Evolutionary conservation across 2,113 vertebrate species (phyloP), one percentile per base, ranked within the genome.

Genomic region (Catharus bicknelli): DNA sequence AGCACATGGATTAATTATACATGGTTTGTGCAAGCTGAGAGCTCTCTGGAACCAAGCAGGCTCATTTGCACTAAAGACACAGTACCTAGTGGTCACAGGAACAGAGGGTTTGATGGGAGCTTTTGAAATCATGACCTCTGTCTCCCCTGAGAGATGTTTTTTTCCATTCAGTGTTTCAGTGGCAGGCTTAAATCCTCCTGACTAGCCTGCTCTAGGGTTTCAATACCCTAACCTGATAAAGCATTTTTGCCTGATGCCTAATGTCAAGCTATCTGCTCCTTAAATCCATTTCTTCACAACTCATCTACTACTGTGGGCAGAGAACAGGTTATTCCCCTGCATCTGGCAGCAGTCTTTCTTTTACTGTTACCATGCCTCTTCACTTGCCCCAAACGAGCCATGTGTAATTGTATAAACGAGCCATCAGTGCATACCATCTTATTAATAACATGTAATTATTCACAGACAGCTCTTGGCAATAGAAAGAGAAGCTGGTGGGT

Each of bases 61-160:
- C 61, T 94, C 47, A 30, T 58, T 38, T 84, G 43, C 3, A 5
- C 89, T 69, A 30, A 66, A 74, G 62, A 91, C 50, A 78, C 21
- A 45, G 50, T 42, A 57, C 40, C 83, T 11, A 21, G 16, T n/a
- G 63, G n/a, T 69, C 87, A 94, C 85, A 58, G 47, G 62, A 91
- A 58, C 70, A 45, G 59, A 62, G 26, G 29, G 30, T 40, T 66
- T 68, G 42, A 88, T 27, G 34, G 45, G 40, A 94, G 57, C 53
- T 90, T 92, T 48, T 72, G 82, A 94, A 83, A 90, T 88, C 59
- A 85, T 77, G 61, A 80, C 75, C 85, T 86, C 30, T 55, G 30
- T n/a, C 42, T 83, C 90, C 79, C 59, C 14, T 36, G 59, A 69
- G 82, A 84, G 40, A 66, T 57, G 47, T 12, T 54, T 45, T 66